Evolutionary conservation across 2,113 vertebrate species (phyloP), one percentile per base, ranked within the genome.

Genomic region (Alexandromys fortis): DNA sequence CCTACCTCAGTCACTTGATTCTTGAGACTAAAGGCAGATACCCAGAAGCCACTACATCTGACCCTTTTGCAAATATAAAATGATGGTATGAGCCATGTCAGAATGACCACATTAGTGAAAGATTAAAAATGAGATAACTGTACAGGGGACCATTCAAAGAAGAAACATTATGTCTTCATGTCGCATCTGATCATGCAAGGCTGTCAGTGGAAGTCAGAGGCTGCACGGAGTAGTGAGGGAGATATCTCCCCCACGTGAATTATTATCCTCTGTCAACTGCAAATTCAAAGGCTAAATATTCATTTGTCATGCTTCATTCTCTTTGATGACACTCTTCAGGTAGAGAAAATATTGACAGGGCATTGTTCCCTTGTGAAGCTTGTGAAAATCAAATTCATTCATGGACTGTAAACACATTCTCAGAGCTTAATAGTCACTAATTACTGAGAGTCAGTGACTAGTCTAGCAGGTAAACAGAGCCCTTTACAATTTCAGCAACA

Each of bases 401-500:
- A 81, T 91, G 94, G 93, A 97, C 79, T 94, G 88, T 93, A 97
- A 96, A 96, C 90, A 96, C 28, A 68, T 7, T 91, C 92, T 97
- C 72, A 86, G 95, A 94, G 78, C 94, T 91, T 97, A 96, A 94
- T 86, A 90, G 95, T 83, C 72, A 92, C 88, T 97, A 97, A 94
- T 92, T 95, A 81, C 83, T 94, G 93, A 49, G 76, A 89, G 92
- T 96, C 73, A 94, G 83, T 11, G 16, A 90, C 55, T 58, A 73
- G 35, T 26, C 72, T 86, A 72, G 72, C 90, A 90, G 61, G 67
- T 73, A 95, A 92, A 93, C 4, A 95, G 68, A n/a, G 13, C 38
- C 22, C 58, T 87, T 67, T 65, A 76, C 85, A 81, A 95, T 95
- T 94, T 93, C 17, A 87, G 89, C 82, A 92, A 70, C 83, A 91